Evolutionary conservation across 2,797 vertebrate genomes (phyloP), one percentile per base, ranked within the genome.

Genomic region (Coccyzus lansbergi): DNA sequence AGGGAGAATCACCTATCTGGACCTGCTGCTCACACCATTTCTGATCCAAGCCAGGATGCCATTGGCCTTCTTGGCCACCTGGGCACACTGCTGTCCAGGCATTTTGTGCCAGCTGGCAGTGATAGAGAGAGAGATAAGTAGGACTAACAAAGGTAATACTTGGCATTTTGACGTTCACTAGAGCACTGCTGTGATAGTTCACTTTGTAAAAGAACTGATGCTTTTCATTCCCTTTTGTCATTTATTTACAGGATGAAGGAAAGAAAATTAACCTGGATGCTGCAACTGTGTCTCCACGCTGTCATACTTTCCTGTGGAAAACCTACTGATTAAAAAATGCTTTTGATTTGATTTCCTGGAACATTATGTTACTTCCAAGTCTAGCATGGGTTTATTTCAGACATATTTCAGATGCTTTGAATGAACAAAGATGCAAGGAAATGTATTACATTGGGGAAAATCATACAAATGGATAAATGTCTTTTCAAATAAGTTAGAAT

Each of bases 401-500:
- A 83, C 20, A 46, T 85, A 85, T 92, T 96, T 96, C 82, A 14
- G 7, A 83, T 68, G 74, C 86, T 93, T 87, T 92, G 65, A 77
- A 65, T 1, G 24, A 94, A 86, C 1, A 36, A 96, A 86, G 88
- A 88, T 76, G 76, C 63, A 94, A 95, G 88, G 67, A 96, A 92
- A 97, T 90, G 48, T 78, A 91, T 92, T 78, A 67, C 67, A 55
- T 92, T 90, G 88, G 79, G 80, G 53, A 88, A 94, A 96, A 96
- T 83, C 64, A 88, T 72, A 94, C 71, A 94, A 94, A 92, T 71
- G 62, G 60, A 38, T 53, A 94, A 94, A 92, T 28, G 69, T 44
- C 75, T 97, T 96, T 96, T 95, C 95, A 93, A 95, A 97, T 84
- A 96, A 96, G 81, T 95, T 93, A 93, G 95, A 97, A 97, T 96